phyloP scores from a whole-genome alignment of 1,140 invertebrate species.

The Dendrolimus kikuchii region DNA sequence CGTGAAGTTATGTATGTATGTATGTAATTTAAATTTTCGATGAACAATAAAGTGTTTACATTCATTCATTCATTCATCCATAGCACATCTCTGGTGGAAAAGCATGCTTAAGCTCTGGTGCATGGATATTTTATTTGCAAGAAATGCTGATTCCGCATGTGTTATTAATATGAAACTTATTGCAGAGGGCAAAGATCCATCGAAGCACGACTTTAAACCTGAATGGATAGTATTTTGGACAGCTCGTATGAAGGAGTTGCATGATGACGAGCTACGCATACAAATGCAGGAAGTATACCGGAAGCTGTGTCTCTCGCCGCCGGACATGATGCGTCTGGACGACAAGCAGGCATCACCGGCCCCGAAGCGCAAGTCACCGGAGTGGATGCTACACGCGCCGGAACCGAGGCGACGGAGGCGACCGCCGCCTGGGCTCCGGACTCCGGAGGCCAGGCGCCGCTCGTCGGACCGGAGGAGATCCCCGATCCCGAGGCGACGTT shows the following conservation, averaged over 20 bases:
- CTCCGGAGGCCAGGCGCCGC: constrained; percentile 11
- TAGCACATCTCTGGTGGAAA: no score
- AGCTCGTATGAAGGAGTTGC: constrained; percentile 82
- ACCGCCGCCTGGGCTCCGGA: constrained; percentile 6
- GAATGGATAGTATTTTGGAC: constrained; percentile 91
- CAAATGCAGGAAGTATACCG: constrained; percentile 72
- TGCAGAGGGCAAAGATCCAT: constrained; percentile 80
- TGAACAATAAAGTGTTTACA: no score
- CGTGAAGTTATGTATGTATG: no score
- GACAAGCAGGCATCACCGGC: no score
- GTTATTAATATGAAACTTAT: background rate
- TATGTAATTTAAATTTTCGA: no score
- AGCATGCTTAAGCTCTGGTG: no score
- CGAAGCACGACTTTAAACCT: constrained; percentile 86
- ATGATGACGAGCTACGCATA: constrained; percentile 76
- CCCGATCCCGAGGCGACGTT: constrained; percentile 3
- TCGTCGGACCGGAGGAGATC: constrained; percentile 5
- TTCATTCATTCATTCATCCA: no score
- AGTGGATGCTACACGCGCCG: background rate
- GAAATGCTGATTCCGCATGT: no score
- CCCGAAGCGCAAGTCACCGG: background rate
- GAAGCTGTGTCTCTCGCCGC: constrained; percentile 42
- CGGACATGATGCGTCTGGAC: constrained; percentile 11
- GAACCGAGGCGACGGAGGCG: background rate
- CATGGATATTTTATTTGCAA: no score